Base-by-base conservation (phyloP, 37 sponge, comb jelly and placozoan genomes). In the Hormiphora californensis region DNA sequence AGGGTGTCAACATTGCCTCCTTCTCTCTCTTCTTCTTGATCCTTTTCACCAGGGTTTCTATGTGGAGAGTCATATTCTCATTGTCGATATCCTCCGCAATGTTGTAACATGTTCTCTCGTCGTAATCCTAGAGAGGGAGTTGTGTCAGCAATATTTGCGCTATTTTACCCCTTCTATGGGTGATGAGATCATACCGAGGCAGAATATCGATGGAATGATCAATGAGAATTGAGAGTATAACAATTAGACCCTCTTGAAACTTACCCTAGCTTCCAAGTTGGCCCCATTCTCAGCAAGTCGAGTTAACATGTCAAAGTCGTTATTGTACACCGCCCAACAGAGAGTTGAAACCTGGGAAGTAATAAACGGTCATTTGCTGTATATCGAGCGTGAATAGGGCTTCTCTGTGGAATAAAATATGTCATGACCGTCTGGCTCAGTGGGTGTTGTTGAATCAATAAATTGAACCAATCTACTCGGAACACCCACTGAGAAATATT, bases 311-410 rank as follows among this genome's bases (percentile, higher is more conserved):
- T 73, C 81, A 21, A 41, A 73, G 21, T 73, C 81, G 38, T 73
- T 73, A 46, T 73, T 39, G 44, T 73, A 73, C 4, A 73, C 81
- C n/a, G 81, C 81, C 81, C 81, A 73, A 28, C 81, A 73, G 17
- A 73, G 46, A 39, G 81, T 73, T n/a, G 81, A 73, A 8, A 73
- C 81, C 81, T 73, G 61, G 61, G 53, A 9, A 9, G n/a, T n/a
- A n/a, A n/a, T n/a, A n/a, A n/a, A n/a, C n/a, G n/a, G n/a, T n/a
- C n/a, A n/a, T n/a, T n/a, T n/a, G n/a, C n/a, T 25, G 17, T 63
- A 30, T 21, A 25, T 63, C 17, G 33, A 63, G 65, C 33, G 33
- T 63, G 33, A 30, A 63, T 17, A 63, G 33, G 17, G 31, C 65
- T 63, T 12, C 65, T 12, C 27, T 5, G 27, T 57, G 22, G 27